Percentiles rank a stretch among this genome's conserved stretches.
These are phyloP conservation scores for Sylvicola cinctus DNA, from an alignment of 2,888 invertebrate species.

Conservation along the genomic window DNA sequence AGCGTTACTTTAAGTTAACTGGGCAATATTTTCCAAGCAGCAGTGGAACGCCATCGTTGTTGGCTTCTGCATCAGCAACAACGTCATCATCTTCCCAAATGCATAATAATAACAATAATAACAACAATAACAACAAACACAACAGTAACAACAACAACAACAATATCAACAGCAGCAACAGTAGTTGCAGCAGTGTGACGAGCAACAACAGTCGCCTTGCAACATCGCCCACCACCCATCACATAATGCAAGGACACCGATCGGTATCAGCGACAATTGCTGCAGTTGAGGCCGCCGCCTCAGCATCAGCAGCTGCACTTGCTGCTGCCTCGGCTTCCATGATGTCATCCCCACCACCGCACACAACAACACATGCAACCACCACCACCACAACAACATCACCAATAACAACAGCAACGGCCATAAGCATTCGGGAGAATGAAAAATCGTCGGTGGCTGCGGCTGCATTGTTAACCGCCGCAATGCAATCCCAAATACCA, in stretches of 20 bases:
- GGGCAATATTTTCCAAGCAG: conserved; percentile 15
- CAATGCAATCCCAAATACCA: neutral
- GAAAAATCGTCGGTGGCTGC: neutral
- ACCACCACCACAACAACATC: conserved; percentile 3
- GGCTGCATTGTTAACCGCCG: neutral
- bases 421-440: conserved; percentile 3
- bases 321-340: conserved; percentile 1
- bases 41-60: no score
- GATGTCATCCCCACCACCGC: neutral
- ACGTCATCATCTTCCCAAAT: neutral
- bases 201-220: no score
- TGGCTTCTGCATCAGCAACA: conserved; percentile 4
- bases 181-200: no score
- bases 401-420: conserved; percentile 6
- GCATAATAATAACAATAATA: neutral
- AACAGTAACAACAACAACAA: no score
- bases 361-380: neutral
- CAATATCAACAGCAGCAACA: no score
- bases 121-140: neutral
- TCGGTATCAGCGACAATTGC: conserved; percentile 10
- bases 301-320: conserved; percentile 7
- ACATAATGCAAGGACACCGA: neutral
- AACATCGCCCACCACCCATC: neutral
- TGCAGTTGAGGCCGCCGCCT: conserved; percentile 13
- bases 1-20: conserved; percentile 16